Evolutionary conservation across 2,888 invertebrate species (phyloP), one percentile per base, ranked within the genome.

Genomic region (Leucophenga montana): DNA sequence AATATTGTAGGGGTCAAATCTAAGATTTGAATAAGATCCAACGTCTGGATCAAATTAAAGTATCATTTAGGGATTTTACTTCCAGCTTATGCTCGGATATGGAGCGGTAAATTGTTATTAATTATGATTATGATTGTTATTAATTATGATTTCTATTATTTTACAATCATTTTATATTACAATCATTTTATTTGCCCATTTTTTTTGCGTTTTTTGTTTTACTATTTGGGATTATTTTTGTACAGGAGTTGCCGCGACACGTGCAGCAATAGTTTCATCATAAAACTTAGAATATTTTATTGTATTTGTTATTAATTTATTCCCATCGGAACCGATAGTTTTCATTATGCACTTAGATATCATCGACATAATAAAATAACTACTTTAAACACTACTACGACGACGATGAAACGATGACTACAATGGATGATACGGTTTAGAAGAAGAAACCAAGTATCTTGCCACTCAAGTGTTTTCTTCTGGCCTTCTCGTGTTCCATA

Each of bases 381-480:
- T 44, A 13, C 44, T 44, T 70, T 67, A 64, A 74, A 65, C 62
- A 71, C 71, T 48, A 53, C 50, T 68, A 62, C 68, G 67, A 61
- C 54, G 54, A 64, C 67, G 71, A 46, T 39, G 57, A n/a, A n/a
- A 69, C 72, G 71, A 68, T n/a, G 71, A 73, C 71, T 72, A 77
- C 76, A 80, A 78, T 71, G 14, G 71, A 72, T 75, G 76, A 77
- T 73, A 78, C 72, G 59, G 62, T 88, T 95, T 95, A 99, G 93
- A 99, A 99, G 95, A 99, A 99, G 93, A 99, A 99, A 90, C 99
- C 99, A 89, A 99, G 92, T 89, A 99, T 99, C 92, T 99, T 99
- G 86, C 99, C 99, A 93, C 99, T 99, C 79, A 99, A 92, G 92
- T 99, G 99, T 94, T 99, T 99, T 90, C 98, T 93, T 91, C 98